Percentiles rank a stretch among this genome's conserved stretches.
Conservation (phyloP, 2,113 vertebrate species). For the Vireo altiloquus region DNA sequence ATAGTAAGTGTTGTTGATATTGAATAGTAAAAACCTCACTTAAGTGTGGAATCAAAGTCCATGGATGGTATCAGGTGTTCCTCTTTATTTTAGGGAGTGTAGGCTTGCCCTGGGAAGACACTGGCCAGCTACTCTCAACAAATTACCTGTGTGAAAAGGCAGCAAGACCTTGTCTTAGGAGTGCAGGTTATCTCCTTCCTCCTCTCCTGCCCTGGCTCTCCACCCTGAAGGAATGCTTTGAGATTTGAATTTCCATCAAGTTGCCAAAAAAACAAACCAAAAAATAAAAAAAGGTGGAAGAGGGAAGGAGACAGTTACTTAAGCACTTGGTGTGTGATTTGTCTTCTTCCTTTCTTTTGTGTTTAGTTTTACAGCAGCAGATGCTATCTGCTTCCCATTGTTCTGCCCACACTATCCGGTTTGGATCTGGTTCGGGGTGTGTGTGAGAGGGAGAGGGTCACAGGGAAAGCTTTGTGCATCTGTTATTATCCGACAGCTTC, state of each 20-base stretch:
- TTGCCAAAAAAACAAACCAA: neutral
- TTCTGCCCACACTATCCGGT: neutral
- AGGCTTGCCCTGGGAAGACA: neutral
- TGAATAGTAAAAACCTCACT: neutral
- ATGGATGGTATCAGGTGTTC: neutral
- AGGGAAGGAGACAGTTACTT: neutral
- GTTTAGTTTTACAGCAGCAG: neutral
- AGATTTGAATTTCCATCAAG: neutral
- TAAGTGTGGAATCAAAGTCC: neutral
- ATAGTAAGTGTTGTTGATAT: neutral
- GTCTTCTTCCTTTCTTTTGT: neutral
- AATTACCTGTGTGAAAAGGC: neutral
- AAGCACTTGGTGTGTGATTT: neutral
- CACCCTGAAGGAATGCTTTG: neutral
- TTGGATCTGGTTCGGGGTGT: neutral
- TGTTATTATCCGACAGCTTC: constrained; percentile 4
- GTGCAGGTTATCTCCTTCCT: neutral
- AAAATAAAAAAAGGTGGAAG: neutral
- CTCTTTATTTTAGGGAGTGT: neutral
- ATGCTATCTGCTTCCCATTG: constrained; percentile 9
- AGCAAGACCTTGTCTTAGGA: neutral
- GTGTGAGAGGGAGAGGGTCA: neutral
- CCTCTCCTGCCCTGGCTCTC: neutral
- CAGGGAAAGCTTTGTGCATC: neutral
- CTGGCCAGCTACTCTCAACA: neutral